These are phyloP conservation scores for Sebastes goodei DNA, from an alignment of 2,797 vertebrate genomes.

Conservation along the genomic window DNA sequence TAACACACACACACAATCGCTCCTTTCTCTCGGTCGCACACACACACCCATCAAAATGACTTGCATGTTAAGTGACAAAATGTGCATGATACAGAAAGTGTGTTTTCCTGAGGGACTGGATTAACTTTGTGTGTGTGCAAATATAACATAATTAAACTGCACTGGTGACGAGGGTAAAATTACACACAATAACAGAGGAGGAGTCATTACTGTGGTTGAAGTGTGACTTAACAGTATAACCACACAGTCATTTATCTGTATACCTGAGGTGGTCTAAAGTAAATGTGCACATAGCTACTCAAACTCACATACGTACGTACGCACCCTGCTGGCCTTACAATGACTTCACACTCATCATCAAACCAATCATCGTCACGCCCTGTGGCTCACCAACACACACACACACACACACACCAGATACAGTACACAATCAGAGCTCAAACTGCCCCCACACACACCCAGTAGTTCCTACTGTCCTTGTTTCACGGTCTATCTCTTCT, in stretches of 20 bases:
- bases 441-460: not conserved
- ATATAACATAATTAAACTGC: not conserved
- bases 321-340: not conserved
- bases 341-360: constrained; percentile 5
- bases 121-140: not conserved
- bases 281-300: not conserved
- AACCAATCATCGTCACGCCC: not conserved
- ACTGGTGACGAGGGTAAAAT: not conserved
- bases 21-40: not conserved
- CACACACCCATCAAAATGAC: constrained; percentile 9
- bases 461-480: not conserved
- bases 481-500: not conserved
- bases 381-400: not conserved
- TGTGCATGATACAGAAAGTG: not conserved
- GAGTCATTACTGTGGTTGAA: not conserved
- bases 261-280: not conserved
- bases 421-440: not conserved
- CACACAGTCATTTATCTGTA: not conserved
- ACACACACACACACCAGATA: not conserved
- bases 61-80: constrained; percentile 22
- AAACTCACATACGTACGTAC: not conserved
- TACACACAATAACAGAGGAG: not conserved
- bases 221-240: not conserved
- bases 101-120: not conserved
- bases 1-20: constrained; percentile 46